These are phyloP conservation scores for Nemotelus pantherinus DNA, from an alignment of 2,888 invertebrate genomes.

Conservation along the genomic window DNA sequence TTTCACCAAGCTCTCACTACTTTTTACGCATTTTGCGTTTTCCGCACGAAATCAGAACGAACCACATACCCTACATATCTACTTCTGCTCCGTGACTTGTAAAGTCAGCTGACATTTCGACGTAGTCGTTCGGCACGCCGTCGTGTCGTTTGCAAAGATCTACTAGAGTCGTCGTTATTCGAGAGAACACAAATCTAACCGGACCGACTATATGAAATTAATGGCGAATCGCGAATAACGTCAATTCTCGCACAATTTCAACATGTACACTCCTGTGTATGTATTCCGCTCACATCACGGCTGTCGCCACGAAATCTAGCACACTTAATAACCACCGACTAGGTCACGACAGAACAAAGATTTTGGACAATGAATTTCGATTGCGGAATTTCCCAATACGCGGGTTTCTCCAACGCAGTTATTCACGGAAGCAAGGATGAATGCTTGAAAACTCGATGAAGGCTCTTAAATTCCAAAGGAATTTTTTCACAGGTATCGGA, in stretches of 20 bases:
- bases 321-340: neutral
- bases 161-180: neutral
- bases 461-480: too few species aligned
- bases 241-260: constrained; percentile 21
- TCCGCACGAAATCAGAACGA: constrained; percentile 16
- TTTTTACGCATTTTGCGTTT: constrained; percentile 37
- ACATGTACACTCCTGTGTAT: too few species aligned
- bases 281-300: too few species aligned
- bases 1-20: neutral
- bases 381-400: too few species aligned
- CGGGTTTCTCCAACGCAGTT: too few species aligned
- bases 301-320: constrained; percentile 5
- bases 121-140: neutral
- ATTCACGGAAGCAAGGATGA: too few species aligned
- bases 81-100: constrained; percentile 28
- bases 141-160: constrained; percentile 16
- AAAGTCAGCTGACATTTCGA: constrained; percentile 43
- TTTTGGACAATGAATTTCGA: too few species aligned
- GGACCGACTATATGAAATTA: neutral
- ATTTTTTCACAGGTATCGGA: too few species aligned
- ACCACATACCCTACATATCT: constrained; percentile 5
- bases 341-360: too few species aligned
- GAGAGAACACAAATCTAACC: neutral
- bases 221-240: neutral
- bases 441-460: too few species aligned